phyloP scores from a whole-genome alignment of 1,140 invertebrate species.

The Penaeus vannamei region DNA sequence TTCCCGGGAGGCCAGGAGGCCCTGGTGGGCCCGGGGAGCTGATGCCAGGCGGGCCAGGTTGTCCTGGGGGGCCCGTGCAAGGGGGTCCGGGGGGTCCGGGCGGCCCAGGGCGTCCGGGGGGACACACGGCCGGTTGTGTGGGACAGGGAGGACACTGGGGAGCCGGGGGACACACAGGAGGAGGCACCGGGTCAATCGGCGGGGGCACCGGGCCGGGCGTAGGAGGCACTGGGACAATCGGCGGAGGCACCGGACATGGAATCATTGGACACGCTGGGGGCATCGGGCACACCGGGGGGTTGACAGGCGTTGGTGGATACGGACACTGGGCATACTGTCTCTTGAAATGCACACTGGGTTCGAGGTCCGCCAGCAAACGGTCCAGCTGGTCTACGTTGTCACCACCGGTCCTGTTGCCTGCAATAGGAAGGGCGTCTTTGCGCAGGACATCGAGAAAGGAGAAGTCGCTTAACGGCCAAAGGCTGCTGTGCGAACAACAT shows the following conservation, averaged over 20 bases:
- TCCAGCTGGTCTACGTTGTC: slow-evolving; percentile 25
- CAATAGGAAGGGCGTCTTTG: not conserved
- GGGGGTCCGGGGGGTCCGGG: slow-evolving; percentile 37
- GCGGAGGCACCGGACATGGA: not conserved
- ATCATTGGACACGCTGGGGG: not conserved
- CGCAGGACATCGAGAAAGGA: not conserved
- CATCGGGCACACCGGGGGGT: not conserved
- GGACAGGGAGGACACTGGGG: not conserved
- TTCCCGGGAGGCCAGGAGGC: slow-evolving; percentile 16
- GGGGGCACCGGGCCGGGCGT: not conserved
- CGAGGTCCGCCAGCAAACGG: not conserved
- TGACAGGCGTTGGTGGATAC: not conserved
- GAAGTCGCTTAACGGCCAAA: not conserved
- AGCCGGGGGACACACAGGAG: not conserved
- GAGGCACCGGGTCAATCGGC: slow-evolving; percentile 6
- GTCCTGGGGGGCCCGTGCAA: slow-evolving; percentile 4
- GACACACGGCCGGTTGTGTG: not conserved
- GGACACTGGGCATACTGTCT: not conserved
- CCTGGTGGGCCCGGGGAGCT: slow-evolving; percentile 37
- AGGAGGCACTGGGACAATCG: not conserved
- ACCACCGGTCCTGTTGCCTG: not conserved
- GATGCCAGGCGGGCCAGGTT: slow-evolving; percentile 29
- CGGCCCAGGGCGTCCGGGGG: slow-evolving; percentile 21
- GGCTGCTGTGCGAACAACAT: too few relatives aligned
- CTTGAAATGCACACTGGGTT: slow-evolving; percentile 1